These are phyloP conservation scores for Shargacucullia verbasci DNA, from an alignment of 2,888 invertebrate genomes.

Conservation along the genomic window DNA sequence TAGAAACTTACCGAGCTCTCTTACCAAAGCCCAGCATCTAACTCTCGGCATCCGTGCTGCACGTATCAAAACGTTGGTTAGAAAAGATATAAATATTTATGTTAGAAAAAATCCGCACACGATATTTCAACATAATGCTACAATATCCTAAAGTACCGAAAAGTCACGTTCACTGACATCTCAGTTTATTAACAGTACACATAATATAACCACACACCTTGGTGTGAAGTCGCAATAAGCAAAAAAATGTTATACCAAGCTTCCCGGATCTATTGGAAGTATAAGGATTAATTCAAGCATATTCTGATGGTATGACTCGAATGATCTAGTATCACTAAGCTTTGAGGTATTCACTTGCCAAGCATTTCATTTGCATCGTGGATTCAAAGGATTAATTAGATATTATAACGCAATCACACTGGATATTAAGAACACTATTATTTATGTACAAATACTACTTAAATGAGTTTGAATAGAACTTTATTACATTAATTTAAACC, in stretches of 20 bases:
- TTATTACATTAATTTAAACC: background rate
- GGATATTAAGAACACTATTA: conserved; percentile 21
- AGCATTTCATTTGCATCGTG: conserved; percentile 36
- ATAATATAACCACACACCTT: background rate
- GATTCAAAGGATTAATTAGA: conserved; percentile 26
- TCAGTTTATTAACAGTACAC: conserved; percentile 1
- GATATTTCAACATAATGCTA: too few relatives aligned
- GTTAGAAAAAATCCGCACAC: too few relatives aligned
- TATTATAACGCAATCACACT: conserved; percentile 27
- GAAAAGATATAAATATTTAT: too few relatives aligned
- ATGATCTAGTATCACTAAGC: conserved; percentile 31
- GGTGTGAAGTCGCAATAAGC: background rate
- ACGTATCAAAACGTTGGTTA: too few relatives aligned
- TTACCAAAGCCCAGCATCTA: too few relatives aligned
- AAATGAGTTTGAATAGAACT: conserved; percentile 15
- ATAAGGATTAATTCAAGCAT: conserved; percentile 39
- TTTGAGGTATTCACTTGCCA: conserved; percentile 27
- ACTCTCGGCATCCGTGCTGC: too few relatives aligned
- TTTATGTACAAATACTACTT: conserved; percentile 15
- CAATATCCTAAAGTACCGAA: background rate
- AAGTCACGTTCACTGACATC: conserved; percentile 2
- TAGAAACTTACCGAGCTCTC: too few relatives aligned
- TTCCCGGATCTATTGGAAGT: conserved; percentile 19
- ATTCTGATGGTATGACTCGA: conserved; percentile 23
- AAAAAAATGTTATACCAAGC: conserved; percentile 12